Percentiles rank a stretch among this genome's conserved stretches.
These are phyloP conservation scores for Semnopithecus entellus DNA, from an alignment of 2,113 vertebrate genomes.

Conservation along the genomic window DNA sequence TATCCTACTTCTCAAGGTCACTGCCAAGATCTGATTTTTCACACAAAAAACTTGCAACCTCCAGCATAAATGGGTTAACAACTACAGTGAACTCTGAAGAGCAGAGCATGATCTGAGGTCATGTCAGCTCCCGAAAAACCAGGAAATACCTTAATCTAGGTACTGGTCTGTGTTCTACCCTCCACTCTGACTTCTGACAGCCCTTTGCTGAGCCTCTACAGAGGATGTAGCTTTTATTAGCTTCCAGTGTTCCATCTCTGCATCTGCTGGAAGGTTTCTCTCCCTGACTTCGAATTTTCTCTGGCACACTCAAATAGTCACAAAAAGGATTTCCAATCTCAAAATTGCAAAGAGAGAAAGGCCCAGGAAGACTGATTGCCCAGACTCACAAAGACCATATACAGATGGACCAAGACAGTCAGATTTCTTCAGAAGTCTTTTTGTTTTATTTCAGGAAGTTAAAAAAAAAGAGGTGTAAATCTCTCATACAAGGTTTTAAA, in stretches of 20 bases:
- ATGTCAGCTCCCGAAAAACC: not conserved
- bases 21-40: no score
- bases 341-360: constrained; percentile 36
- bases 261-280: not conserved
- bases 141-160: not conserved
- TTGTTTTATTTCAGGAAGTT: constrained; percentile 62
- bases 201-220: not conserved
- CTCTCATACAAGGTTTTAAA: constrained; percentile 45
- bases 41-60: no score
- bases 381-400: constrained; percentile 63
- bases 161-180: not conserved
- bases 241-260: not conserved
- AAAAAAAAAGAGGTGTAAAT: constrained; percentile 21
- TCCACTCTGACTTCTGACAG: not conserved
- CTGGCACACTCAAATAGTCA: not conserved
- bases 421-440: constrained; percentile 67
- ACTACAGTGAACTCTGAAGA: not conserved
- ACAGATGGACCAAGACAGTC: constrained; percentile 44
- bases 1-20: no score
- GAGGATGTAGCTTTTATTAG: not conserved
- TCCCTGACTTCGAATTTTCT: not conserved
- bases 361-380: constrained; percentile 35
- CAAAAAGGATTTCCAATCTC: constrained; percentile 11
- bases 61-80: not conserved
- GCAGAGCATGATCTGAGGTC: not conserved